Conservation (phyloP, 2,888 invertebrate species). For the Polydrusus cervinus region DNA sequence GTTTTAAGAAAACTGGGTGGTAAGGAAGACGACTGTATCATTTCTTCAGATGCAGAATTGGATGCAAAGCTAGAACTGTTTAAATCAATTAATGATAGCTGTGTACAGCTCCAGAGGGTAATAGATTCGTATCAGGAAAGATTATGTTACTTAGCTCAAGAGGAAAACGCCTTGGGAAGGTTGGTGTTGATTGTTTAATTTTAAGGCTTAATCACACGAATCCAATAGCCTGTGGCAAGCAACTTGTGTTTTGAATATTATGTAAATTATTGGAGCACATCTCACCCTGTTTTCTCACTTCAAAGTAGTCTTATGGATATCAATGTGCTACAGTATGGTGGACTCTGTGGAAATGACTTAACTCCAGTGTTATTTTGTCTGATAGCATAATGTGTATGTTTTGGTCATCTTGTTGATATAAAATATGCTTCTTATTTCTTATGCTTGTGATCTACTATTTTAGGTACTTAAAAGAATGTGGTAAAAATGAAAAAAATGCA, state of each 20-base stretch:
- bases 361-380: background rate
- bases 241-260: too few relatives aligned
- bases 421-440: background rate
- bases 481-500: slow-evolving; percentile 88
- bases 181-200: background rate
- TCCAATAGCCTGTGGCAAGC: too few relatives aligned
- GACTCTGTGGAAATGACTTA: background rate
- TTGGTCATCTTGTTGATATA: too few relatives aligned
- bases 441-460: slow-evolving; percentile 1
- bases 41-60: slow-evolving; percentile 95
- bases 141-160: slow-evolving; percentile 93
- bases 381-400: too few relatives aligned
- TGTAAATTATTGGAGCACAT: too few relatives aligned
- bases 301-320: too few relatives aligned
- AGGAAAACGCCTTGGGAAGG: slow-evolving; percentile 92
- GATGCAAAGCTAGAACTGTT: slow-evolving; percentile 97
- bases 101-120: slow-evolving; percentile 88
- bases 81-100: slow-evolving; percentile 93
- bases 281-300: too few relatives aligned
- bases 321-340: too few relatives aligned
- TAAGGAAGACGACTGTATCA: slow-evolving; percentile 97
- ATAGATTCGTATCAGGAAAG: slow-evolving; percentile 96
- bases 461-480: slow-evolving; percentile 90
- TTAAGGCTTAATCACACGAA: too few relatives aligned
- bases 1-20: slow-evolving; percentile 94